A percentile compares a stretch with the other conserved stretches of the same genome.
phyloP scores from a whole-genome alignment of 2,888 invertebrate species.

The Priocnemis perturbator region DNA sequence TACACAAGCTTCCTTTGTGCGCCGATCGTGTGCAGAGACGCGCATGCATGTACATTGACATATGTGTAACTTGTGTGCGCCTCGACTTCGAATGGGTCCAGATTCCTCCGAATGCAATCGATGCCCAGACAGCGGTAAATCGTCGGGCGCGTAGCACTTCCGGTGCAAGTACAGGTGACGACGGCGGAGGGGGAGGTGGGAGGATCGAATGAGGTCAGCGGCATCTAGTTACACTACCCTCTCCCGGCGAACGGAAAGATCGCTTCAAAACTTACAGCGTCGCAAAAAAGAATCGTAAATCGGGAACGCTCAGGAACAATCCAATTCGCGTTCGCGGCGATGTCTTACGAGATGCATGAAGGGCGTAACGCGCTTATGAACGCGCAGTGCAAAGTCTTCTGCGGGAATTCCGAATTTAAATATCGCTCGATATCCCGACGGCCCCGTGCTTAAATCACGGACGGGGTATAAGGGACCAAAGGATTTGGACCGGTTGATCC shows the following conservation, averaged over 20 bases:
- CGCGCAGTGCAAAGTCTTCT: constrained; percentile 24
- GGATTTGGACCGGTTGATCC: constrained; percentile 49
- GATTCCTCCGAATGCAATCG: constrained; percentile 12
- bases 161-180: constrained; percentile 18
- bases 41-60: neutral
- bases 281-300: too few relatives aligned
- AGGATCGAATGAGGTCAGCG: too few relatives aligned
- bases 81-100: constrained; percentile 10
- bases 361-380: neutral
- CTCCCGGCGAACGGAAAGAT: too few relatives aligned
- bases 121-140: constrained; percentile 22
- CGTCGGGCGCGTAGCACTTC: constrained; percentile 27
- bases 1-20: too few relatives aligned
- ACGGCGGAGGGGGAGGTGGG: too few relatives aligned
- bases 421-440: constrained; percentile 35
- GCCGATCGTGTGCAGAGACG: neutral
- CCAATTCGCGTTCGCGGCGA: too few relatives aligned
- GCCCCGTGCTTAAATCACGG: constrained; percentile 44
- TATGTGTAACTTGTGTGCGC: neutral
- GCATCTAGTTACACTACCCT: too few relatives aligned
- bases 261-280: too few relatives aligned
- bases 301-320: too few relatives aligned
- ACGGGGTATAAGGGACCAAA: constrained; percentile 37
- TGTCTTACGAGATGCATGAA: too few relatives aligned
- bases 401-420: constrained; percentile 46